Conservation (phyloP, 2,888 invertebrate genomes). For the Phanerotoma sp. region DNA sequence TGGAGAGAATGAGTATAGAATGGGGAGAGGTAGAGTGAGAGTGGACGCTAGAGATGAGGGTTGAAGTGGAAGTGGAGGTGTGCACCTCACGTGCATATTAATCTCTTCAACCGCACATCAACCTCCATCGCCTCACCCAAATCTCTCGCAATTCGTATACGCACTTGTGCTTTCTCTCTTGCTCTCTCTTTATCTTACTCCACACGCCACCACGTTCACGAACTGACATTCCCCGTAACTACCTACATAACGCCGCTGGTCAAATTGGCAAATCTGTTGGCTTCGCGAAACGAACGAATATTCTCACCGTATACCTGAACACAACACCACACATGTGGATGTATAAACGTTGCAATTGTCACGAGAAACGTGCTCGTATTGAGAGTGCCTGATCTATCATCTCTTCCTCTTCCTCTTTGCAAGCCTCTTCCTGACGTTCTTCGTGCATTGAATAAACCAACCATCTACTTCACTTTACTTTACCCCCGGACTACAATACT, state of each 20-base stretch:
- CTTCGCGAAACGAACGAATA: conserved; percentile 9
- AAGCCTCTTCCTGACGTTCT: conserved; percentile 7
- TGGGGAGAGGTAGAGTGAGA: conserved; percentile 26
- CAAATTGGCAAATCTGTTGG: conserved; percentile 53
- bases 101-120: conserved; percentile 56
- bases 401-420: not conserved
- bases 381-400: not conserved
- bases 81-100: conserved; percentile 54
- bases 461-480: not conserved
- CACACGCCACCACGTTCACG: too few species aligned
- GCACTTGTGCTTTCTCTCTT: conserved; percentile 43
- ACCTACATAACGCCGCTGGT: conserved; percentile 49
- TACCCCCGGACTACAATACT: not conserved
- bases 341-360: conserved; percentile 11
- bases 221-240: too few species aligned
- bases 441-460: conserved; percentile 8
- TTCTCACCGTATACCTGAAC: conserved; percentile 25
- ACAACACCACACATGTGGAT: conserved; percentile 22
- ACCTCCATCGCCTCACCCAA: conserved; percentile 39
- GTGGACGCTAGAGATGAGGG: conserved; percentile 15
- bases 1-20: conserved; percentile 18
- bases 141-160: conserved; percentile 40
- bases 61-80: conserved; percentile 15
- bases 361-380: conserved; percentile 16
- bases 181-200: conserved; percentile 38